Percentiles rank a stretch among this genome's conserved stretches.
These are phyloP conservation scores for Meloe dianella DNA, from an alignment of 2,888 invertebrate species.

Conservation along the genomic window DNA sequence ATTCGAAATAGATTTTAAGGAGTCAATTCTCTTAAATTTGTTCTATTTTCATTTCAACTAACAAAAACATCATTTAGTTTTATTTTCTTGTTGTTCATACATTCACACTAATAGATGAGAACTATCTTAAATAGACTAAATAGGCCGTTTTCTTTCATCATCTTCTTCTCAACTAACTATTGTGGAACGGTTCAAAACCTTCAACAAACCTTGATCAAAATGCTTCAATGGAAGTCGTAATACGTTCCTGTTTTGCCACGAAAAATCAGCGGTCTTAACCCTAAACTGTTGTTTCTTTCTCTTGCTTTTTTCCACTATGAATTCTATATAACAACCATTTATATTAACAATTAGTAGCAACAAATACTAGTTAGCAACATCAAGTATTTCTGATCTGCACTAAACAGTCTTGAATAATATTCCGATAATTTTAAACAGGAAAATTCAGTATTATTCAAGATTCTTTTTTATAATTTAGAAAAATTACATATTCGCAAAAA, in stretches of 20 bases:
- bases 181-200: not conserved
- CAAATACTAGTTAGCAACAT: conserved; percentile 53
- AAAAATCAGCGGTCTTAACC: conserved; percentile 20
- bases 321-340: conserved; percentile 55
- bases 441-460: conserved; percentile 1
- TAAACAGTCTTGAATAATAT: conserved; percentile 14
- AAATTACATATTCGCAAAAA: not conserved
- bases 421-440: not conserved
- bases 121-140: conserved; percentile 36
- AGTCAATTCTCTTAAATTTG: not conserved
- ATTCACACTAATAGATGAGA: conserved; percentile 17
- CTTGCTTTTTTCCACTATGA: not conserved
- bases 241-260: not conserved
- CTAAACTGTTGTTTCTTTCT: conserved; percentile 32
- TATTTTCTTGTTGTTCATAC: not conserved
- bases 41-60: not conserved
- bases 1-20: not conserved
- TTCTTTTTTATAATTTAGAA: not conserved
- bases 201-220: not conserved
- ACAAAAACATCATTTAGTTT: not conserved
- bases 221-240: too few species aligned
- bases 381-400: conserved; percentile 30
- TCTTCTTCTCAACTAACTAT: not conserved
- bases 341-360: conserved; percentile 54
- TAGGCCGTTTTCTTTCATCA: conserved; percentile 43